phyloP scores from a whole-genome alignment of 2,888 invertebrate genomes.

The Dasysyrphus albostriatus region DNA sequence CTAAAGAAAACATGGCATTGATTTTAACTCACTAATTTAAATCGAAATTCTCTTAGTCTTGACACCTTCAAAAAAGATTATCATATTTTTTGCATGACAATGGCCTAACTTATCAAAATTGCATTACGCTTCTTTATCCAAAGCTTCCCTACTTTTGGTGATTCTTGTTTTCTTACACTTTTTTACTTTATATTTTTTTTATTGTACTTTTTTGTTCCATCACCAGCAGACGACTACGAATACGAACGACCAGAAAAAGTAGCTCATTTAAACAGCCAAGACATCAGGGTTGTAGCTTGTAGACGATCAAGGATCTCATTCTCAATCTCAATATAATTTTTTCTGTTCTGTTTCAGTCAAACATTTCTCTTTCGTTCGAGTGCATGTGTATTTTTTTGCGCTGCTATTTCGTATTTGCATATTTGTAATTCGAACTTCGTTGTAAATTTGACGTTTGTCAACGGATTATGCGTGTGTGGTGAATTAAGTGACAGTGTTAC shows the following conservation, averaged over 20 bases:
- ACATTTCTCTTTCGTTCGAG: conserved; percentile 70
- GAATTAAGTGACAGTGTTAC: conserved; percentile 45
- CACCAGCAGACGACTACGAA: conserved; percentile 24
- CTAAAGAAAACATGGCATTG: too few relatives aligned
- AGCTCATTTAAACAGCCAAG: conserved; percentile 48
- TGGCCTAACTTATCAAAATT: background rate
- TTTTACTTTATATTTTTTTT: conserved; percentile 41
- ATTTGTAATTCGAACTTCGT: background rate
- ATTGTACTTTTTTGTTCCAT: conserved; percentile 60
- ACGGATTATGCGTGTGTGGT: conserved; percentile 2
- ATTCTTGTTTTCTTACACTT: conserved; percentile 39
- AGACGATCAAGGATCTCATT: conserved; percentile 68
- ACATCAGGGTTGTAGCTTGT: conserved; percentile 9
- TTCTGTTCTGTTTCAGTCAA: conserved; percentile 73
- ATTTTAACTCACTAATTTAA: background rate
- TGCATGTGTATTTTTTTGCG: conserved; percentile 58
- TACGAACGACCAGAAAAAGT: conserved; percentile 46
- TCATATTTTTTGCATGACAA: background rate
- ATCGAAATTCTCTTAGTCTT: background rate
- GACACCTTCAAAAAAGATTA: background rate
- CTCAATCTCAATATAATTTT: conserved; percentile 42
- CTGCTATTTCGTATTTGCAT: conserved; percentile 30
- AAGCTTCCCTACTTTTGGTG: conserved; percentile 34
- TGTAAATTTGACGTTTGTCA: conserved; percentile 65
- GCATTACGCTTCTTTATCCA: background rate